phyloP scores from a whole-genome alignment of 2,113 vertebrate genomes.

The Heptranchias perlo region DNA sequence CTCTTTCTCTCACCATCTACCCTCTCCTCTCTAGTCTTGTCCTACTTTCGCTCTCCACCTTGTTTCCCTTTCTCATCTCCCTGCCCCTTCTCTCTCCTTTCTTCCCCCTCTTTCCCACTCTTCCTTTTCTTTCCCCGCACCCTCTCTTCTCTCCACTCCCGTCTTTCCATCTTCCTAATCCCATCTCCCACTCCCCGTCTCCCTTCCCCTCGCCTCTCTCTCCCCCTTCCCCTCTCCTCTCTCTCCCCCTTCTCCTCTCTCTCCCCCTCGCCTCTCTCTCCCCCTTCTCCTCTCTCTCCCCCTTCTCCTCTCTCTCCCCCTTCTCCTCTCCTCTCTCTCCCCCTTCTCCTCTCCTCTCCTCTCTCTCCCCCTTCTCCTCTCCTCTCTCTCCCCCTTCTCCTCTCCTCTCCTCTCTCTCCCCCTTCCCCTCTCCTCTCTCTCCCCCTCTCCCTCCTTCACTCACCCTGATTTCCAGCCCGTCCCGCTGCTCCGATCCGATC shows the following conservation, averaged over 20 bases:
- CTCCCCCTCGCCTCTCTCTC: not conserved
- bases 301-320: not conserved
- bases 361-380: too few species aligned
- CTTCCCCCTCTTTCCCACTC: slow-evolving; percentile 34
- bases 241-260: slow-evolving; percentile 8
- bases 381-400: too few species aligned
- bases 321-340: slow-evolving; percentile 40
- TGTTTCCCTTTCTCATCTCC: slow-evolving; percentile 45
- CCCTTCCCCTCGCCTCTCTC: not conserved
- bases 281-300: not conserved
- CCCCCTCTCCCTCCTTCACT: too few species aligned
- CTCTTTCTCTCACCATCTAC: slow-evolving; percentile 45
- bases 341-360: not conserved
- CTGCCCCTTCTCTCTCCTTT: slow-evolving; percentile 46
- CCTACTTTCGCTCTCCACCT: too few species aligned
- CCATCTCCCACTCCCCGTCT: not conserved
- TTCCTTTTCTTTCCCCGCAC: too few species aligned
- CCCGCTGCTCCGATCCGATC: too few species aligned
- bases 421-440: not conserved
- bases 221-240: not conserved
- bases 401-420: not conserved
- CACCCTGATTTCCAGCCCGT: not conserved
- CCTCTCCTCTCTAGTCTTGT: not conserved
- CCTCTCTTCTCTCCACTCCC: not conserved
- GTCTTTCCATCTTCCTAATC: not conserved